A percentile compares a stretch with the other conserved stretches of the same genome.
phyloP scores from a whole-genome alignment of 2,797 vertebrate species.

The Meriones psammophilus region DNA sequence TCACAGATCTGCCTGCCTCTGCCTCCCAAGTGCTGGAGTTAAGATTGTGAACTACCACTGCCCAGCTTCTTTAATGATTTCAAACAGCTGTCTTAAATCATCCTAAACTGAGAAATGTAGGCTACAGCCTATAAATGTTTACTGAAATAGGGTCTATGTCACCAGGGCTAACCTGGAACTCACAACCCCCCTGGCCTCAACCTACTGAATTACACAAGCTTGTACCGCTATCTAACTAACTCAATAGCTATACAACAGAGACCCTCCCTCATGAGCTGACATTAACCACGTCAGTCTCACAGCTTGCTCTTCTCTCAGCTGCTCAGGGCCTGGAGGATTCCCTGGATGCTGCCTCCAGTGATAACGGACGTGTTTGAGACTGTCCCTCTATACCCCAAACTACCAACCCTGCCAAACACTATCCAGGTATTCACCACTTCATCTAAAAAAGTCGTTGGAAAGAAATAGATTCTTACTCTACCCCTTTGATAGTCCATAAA shows the following conservation, averaged over 20 bases:
- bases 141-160: not conserved
- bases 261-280: not conserved
- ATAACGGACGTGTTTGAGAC: rapidly evolving
- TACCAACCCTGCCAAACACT: not conserved
- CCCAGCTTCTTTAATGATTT: not conserved
- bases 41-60: not conserved
- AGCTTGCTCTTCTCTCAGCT: not conserved
- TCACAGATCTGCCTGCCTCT: not conserved
- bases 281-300: not conserved
- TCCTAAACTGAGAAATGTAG: not conserved
- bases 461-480: not conserved
- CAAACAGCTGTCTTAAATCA: not conserved
- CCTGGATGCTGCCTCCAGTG: not conserved
- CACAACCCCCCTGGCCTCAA: not conserved
- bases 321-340: not conserved
- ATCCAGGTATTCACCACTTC: not conserved
- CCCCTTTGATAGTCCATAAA: not conserved
- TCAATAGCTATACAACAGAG: not conserved
- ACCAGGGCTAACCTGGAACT: not conserved
- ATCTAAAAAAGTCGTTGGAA: not conserved
- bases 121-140: not conserved
- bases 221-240: not conserved
- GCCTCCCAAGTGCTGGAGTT: not conserved
- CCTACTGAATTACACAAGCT: not conserved
- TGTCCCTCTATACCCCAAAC: not conserved